phyloP scores from a whole-genome alignment of 2,888 invertebrate genomes.

The Theodoxus fluviatilis region DNA sequence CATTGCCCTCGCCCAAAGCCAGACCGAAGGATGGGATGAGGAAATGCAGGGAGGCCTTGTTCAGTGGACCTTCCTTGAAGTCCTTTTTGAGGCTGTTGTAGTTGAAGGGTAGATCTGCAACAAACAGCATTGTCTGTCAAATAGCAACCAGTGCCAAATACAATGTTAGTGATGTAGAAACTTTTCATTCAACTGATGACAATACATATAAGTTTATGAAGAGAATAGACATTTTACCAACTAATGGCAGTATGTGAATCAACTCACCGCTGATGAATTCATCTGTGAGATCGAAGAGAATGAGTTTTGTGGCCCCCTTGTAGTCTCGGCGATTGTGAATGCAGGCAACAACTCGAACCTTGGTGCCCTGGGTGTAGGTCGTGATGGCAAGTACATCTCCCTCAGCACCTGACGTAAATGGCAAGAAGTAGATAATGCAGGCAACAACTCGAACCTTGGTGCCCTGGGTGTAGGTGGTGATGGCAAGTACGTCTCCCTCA shows the following conservation, averaged over 20 bases:
- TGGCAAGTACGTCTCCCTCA: no score
- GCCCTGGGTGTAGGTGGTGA: no score
- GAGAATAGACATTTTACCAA: not conserved
- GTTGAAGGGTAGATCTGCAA: conserved; percentile 45
- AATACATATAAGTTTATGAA: not conserved
- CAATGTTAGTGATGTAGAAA: not conserved
- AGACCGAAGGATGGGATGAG: conserved; percentile 50
- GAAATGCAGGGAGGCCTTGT: conserved; percentile 50
- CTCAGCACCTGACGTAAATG: conserved; percentile 37
- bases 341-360: conserved; percentile 9
- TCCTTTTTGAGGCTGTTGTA: conserved; percentile 57
- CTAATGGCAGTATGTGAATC: not conserved
- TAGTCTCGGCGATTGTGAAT: not conserved
- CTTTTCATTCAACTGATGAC: not conserved
- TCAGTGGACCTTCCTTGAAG: conserved; percentile 54
- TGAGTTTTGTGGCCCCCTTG: not conserved
- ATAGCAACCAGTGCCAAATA: not conserved
- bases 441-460: not conserved
- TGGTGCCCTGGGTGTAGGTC: conserved; percentile 34
- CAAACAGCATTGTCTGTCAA: not conserved
- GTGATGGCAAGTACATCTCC: conserved; percentile 47
- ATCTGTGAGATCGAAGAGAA: conserved; percentile 47
- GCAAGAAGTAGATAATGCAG: not conserved
- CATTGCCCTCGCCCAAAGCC: conserved; percentile 45
- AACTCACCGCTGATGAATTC: conserved; percentile 43